These are phyloP conservation scores for Epinephelus moara DNA, from an alignment of 2,113 vertebrate genomes.

Conservation along the genomic window DNA sequence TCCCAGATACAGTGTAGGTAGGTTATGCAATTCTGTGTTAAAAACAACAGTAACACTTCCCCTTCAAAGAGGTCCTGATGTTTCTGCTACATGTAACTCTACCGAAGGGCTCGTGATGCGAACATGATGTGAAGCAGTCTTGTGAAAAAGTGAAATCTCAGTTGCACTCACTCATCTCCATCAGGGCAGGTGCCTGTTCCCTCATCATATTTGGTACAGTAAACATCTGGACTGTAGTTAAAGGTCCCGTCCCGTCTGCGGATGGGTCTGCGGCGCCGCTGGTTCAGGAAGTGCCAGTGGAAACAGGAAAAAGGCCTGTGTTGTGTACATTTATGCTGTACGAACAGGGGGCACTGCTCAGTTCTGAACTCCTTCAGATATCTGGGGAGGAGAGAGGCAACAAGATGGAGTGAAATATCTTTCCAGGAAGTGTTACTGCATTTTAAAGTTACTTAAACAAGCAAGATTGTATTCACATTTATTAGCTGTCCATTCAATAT, in stretches of 20 bases:
- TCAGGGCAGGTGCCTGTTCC: slow-evolving; percentile 95
- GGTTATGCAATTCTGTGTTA: not conserved
- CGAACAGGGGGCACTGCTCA: slow-evolving; percentile 97
- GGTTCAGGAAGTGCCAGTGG: slow-evolving; percentile 99
- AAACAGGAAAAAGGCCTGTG: slow-evolving; percentile 98
- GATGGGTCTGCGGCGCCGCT: slow-evolving; percentile 95
- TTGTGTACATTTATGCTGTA: slow-evolving; percentile 98
- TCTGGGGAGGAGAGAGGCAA: slow-evolving; percentile 72
- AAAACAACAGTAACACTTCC: not conserved
- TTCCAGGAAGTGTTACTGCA: not conserved
- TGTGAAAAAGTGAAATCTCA: not conserved
- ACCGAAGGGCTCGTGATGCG: no score
- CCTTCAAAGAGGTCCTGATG: not conserved
- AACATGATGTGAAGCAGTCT: not conserved
- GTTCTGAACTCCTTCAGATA: slow-evolving; percentile 99
- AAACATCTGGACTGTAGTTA: slow-evolving; percentile 98
- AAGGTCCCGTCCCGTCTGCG: slow-evolving; percentile 96
- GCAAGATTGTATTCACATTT: not conserved
- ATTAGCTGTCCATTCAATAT: not conserved
- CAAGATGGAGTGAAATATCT: not conserved
- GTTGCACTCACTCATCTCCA: slow-evolving; percentile 94
- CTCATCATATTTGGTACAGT: slow-evolving; percentile 98
- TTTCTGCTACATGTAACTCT: not conserved
- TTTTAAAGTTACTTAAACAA: not conserved
- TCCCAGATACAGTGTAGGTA: not conserved